phyloP scores from a whole-genome alignment of 2,113 vertebrate genomes.

The Bufo gargarizans region DNA sequence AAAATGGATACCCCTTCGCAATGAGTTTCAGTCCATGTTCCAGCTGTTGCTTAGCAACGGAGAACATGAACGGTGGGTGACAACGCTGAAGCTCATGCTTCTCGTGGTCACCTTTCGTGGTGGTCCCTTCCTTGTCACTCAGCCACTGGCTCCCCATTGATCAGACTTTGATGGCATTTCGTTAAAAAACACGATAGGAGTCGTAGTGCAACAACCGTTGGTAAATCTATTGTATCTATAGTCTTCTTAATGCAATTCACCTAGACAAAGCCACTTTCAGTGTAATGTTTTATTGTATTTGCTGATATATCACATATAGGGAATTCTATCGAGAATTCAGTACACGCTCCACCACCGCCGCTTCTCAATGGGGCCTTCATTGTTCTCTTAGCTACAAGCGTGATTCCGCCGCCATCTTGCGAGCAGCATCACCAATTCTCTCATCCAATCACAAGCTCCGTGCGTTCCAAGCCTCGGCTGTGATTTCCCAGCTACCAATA shows the following conservation, averaged over 20 bases:
- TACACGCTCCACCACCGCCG: background rate
- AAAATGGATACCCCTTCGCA: no score
- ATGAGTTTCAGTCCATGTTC: no score
- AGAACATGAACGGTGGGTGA: background rate
- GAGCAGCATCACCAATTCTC: background rate
- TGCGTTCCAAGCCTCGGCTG: slow-evolving; percentile 33
- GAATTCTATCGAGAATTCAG: background rate
- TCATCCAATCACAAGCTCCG: background rate
- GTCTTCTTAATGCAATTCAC: background rate
- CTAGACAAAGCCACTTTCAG: background rate
- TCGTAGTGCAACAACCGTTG: background rate
- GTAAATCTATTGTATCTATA: background rate
- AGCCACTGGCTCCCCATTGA: no score
- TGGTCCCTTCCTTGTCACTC: no score
- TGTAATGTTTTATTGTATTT: background rate
- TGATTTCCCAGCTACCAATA: background rate
- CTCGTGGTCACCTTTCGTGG: no score
- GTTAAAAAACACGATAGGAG: background rate
- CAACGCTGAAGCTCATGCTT: no score
- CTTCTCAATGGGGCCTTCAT: background rate
- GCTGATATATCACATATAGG: background rate
- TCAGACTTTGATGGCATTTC: no score
- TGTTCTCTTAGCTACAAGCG: background rate
- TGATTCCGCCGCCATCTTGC: background rate
- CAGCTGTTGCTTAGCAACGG: background rate